These are phyloP conservation scores for Sphecodes monilicornis DNA, from an alignment of 2,888 invertebrate species.

Conservation along the genomic window DNA sequence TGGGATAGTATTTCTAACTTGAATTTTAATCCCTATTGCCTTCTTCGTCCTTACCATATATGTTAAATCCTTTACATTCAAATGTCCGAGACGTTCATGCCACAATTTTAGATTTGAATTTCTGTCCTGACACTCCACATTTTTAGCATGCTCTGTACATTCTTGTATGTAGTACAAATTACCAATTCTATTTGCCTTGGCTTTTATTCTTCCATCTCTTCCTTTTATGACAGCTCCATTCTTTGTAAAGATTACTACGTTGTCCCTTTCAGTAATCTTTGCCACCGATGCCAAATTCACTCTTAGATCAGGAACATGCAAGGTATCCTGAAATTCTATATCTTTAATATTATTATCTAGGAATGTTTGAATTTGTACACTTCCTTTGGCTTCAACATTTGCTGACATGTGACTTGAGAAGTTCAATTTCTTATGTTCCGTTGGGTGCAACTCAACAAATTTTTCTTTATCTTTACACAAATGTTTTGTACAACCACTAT, in stretches of 20 bases:
- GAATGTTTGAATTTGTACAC: not conserved
- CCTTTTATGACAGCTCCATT: not conserved
- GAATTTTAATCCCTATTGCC: not conserved
- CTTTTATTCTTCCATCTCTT: not conserved
- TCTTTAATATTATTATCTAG: not conserved
- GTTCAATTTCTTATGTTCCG: not conserved
- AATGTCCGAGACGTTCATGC: not conserved
- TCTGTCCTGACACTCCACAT: not conserved
- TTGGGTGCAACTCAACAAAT: not conserved
- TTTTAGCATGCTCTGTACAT: not conserved
- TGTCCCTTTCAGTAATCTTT: not conserved
- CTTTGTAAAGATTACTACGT: not conserved
- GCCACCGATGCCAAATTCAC: not conserved
- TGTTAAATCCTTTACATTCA: not conserved
- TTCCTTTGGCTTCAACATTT: not conserved
- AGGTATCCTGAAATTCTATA: not conserved
- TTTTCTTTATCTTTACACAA: conserved; percentile 9
- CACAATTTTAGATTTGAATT: not conserved
- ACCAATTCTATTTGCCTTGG: not conserved
- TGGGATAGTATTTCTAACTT: not conserved
- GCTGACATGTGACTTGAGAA: conserved; percentile 15
- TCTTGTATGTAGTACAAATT: not conserved
- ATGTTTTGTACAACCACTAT: not conserved
- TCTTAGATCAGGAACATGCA: conserved; percentile 9
- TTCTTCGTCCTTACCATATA: not conserved